Conservation (phyloP, 2,797 vertebrate species). For the Choloepus didactylus region DNA sequence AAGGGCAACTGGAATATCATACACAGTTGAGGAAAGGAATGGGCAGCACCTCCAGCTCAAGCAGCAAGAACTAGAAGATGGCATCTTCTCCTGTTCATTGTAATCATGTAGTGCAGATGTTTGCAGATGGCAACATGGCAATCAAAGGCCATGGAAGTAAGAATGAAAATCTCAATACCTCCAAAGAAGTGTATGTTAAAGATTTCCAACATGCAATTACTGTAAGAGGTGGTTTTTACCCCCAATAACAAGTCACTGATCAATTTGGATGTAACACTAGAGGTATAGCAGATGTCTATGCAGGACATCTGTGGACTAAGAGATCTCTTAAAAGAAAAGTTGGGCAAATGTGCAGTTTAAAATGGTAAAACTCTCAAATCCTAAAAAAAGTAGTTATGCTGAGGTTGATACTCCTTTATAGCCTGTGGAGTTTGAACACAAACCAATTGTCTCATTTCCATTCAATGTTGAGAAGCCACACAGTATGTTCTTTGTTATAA, state of each 20-base stretch:
- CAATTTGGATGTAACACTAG: neutral
- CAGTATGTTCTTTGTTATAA: too few relatives aligned
- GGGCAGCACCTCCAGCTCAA: neutral
- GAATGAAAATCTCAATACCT: neutral
- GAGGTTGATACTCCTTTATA: too few relatives aligned
- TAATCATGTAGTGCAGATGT: too few relatives aligned
- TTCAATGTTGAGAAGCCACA: too few relatives aligned
- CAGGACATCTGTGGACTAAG: too few relatives aligned
- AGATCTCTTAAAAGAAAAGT: too few relatives aligned
- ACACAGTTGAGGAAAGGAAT: neutral
- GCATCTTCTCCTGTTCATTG: neutral
- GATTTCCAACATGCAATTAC: neutral
- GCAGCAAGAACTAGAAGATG: neutral
- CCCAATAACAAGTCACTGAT: neutral
- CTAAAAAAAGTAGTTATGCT: too few relatives aligned
- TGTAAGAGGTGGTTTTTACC: neutral
- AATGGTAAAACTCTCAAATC: too few relatives aligned
- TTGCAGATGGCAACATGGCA: too few relatives aligned
- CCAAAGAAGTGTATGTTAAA: neutral
- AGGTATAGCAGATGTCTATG: neutral
- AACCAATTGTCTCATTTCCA: too few relatives aligned
- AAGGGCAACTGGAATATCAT: neutral
- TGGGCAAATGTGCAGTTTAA: too few relatives aligned
- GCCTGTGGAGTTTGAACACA: too few relatives aligned
- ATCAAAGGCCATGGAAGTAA: neutral